phyloP scores from a whole-genome alignment of 2,797 vertebrate species.

The Parauchenoglanis ngamensis region DNA sequence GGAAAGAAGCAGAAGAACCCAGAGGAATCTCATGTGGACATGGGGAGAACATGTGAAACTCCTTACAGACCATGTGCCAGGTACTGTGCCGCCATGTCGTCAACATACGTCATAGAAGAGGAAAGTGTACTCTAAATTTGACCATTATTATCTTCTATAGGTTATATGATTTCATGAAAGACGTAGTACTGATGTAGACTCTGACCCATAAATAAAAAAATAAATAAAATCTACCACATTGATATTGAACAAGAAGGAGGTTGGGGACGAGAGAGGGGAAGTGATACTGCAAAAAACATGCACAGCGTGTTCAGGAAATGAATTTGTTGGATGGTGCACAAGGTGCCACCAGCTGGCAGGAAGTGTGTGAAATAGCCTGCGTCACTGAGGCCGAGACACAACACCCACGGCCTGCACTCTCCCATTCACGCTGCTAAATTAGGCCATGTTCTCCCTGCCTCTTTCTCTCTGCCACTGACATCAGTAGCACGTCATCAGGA shows the following conservation, averaged over 20 bases:
- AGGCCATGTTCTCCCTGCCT: constrained; percentile 66
- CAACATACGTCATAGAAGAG: not conserved
- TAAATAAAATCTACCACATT: not conserved
- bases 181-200: not conserved
- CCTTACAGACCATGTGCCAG: not conserved
- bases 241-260: not conserved
- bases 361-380: constrained; percentile 76
- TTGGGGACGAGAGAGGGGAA: constrained; percentile 40
- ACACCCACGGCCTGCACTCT: constrained; percentile 60
- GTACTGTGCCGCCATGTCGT: not conserved
- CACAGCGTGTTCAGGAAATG: constrained; percentile 65
- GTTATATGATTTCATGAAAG: not conserved
- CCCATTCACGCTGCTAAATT: constrained; percentile 55
- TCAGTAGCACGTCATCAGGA: constrained; percentile 46
- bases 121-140: not conserved
- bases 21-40: not conserved
- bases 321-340: constrained; percentile 69
- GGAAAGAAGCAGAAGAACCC: not conserved
- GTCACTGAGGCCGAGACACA: constrained; percentile 73
- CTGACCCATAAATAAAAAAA: not conserved
- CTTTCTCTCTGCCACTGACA: constrained; percentile 46
- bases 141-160: too few relatives aligned
- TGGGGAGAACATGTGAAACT: not conserved
- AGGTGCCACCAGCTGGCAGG: constrained; percentile 76
- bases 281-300: constrained; percentile 50